phyloP scores from a whole-genome alignment of 1,140 invertebrate genomes.

The Bombus waltoni region DNA sequence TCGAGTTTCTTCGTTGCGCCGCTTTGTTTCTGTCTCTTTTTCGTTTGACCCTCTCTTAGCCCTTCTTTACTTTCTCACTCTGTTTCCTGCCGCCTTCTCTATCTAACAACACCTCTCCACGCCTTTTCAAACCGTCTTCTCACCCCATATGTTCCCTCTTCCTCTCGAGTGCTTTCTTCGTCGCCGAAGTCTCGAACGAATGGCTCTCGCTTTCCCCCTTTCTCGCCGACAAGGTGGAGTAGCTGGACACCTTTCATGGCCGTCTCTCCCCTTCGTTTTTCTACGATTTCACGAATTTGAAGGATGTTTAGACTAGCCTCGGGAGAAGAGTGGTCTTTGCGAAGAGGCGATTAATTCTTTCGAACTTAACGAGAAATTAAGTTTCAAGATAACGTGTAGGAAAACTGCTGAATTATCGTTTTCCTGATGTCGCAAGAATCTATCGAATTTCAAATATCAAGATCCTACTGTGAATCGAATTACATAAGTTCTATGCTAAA shows the following conservation, averaged over 20 bases:
- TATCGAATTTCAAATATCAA: no score
- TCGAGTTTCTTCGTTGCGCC: conserved; percentile 24
- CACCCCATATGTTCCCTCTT: conserved; percentile 26
- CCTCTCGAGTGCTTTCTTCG: conserved; percentile 16
- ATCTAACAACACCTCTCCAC: conserved; percentile 41
- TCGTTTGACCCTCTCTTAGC: conserved; percentile 56
- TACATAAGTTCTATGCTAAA: no score
- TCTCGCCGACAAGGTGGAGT: conserved; percentile 34
- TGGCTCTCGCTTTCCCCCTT: conserved; percentile 26
- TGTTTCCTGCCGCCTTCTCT: neutral
- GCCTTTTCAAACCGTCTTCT: conserved; percentile 45
- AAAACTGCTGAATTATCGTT: no score
- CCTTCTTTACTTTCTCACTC: conserved; percentile 31
- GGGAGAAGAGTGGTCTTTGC: neutral
- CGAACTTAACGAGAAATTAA: no score
- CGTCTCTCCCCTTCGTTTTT: neutral
- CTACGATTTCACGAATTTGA: neutral
- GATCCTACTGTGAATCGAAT: no score
- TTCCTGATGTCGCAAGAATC: no score
- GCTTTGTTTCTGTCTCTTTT: conserved; percentile 12
- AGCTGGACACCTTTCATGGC: conserved; percentile 60
- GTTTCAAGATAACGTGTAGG: no score
- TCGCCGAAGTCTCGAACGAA: neutral
- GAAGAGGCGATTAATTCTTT: neutral
- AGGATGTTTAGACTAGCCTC: neutral